phyloP scores from a whole-genome alignment of 2,888 invertebrate genomes.

The Polylopha cassiicola region DNA sequence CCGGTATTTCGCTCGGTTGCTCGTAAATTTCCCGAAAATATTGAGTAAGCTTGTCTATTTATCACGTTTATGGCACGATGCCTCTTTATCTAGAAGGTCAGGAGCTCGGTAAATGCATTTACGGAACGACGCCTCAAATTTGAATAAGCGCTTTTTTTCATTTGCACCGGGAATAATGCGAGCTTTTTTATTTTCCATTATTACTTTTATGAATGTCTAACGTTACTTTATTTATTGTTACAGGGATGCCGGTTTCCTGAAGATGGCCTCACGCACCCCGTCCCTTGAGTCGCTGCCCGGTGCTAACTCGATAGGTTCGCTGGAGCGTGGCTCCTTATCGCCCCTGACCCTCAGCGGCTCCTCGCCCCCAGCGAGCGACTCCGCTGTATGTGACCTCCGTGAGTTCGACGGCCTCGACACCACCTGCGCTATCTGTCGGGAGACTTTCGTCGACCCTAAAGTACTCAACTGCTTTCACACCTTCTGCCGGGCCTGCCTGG shows the following conservation, averaged over 20 bases:
- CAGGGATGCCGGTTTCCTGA: conserved; percentile 93
- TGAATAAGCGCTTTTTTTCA: conserved; percentile 14
- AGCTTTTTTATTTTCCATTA: too few relatives aligned
- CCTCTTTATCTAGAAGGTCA: conserved; percentile 47
- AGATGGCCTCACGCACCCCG: conserved; percentile 95
- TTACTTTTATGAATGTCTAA: too few relatives aligned
- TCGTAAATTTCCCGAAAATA: conserved; percentile 56
- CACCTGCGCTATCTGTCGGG: conserved; percentile 84
- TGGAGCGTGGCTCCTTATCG: conserved; percentile 88
- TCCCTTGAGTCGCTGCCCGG: conserved; percentile 94
- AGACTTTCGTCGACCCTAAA: conserved; percentile 84
- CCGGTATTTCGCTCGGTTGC: conserved; percentile 42
- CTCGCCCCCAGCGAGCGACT: conserved; percentile 90
- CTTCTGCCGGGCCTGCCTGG: conserved; percentile 89
- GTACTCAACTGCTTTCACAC: conserved; percentile 89
- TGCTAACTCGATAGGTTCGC: conserved; percentile 94
- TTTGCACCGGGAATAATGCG: too few relatives aligned
- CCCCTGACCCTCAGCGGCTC: conserved; percentile 91
- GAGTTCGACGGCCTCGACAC: conserved; percentile 79
- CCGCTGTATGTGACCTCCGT: conserved; percentile 86
- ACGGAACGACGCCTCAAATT: conserved; percentile 30
- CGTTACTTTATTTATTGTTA: conserved; percentile 58
- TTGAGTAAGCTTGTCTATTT: conserved; percentile 56
- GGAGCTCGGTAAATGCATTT: conserved; percentile 39
- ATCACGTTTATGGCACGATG: conserved; percentile 53